These are phyloP conservation scores for Brachystomella parvula DNA, from an alignment of 1,140 invertebrate species.

Conservation along the genomic window DNA sequence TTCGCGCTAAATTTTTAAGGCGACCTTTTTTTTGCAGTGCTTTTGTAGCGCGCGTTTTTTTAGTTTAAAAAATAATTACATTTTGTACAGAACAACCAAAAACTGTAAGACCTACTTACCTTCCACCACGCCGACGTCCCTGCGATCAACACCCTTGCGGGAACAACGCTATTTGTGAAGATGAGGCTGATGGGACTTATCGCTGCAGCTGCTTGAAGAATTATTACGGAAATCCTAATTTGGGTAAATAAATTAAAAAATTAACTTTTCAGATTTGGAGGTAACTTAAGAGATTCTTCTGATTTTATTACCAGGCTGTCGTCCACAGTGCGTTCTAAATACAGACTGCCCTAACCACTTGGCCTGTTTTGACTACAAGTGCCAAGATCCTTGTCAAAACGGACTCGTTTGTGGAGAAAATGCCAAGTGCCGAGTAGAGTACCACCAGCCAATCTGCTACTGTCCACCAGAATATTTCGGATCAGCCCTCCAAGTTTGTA, in stretches of 20 bases:
- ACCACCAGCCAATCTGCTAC: constrained; percentile 55
- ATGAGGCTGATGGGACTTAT: neutral
- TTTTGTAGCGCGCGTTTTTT: constrained; percentile 65
- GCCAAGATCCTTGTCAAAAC: constrained; percentile 76
- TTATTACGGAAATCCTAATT: constrained; percentile 59
- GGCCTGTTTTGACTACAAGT: constrained; percentile 79
- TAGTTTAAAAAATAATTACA: too few relatives aligned
- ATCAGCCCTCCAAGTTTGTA: constrained; percentile 38
- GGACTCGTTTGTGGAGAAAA: constrained; percentile 48
- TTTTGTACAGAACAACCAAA: constrained; percentile 62
- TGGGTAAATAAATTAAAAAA: constrained; percentile 11
- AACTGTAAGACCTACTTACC: constrained; percentile 33
- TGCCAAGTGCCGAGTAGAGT: constrained; percentile 51
- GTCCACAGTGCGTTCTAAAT: constrained; percentile 55
- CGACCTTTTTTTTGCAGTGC: constrained; percentile 45
- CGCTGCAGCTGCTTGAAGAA: constrained; percentile 55
- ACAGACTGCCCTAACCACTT: constrained; percentile 68
- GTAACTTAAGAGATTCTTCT: neutral
- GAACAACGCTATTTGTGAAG: constrained; percentile 15
- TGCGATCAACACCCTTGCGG: constrained; percentile 77
- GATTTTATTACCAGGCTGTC: constrained; percentile 46
- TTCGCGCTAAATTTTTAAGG: neutral
- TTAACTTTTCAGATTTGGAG: neutral
- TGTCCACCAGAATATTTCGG: constrained; percentile 64
- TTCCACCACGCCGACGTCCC: constrained; percentile 49